These are phyloP conservation scores for Ectropis crepuscularia DNA, from an alignment of 2,888 invertebrate genomes.

Conservation along the genomic window DNA sequence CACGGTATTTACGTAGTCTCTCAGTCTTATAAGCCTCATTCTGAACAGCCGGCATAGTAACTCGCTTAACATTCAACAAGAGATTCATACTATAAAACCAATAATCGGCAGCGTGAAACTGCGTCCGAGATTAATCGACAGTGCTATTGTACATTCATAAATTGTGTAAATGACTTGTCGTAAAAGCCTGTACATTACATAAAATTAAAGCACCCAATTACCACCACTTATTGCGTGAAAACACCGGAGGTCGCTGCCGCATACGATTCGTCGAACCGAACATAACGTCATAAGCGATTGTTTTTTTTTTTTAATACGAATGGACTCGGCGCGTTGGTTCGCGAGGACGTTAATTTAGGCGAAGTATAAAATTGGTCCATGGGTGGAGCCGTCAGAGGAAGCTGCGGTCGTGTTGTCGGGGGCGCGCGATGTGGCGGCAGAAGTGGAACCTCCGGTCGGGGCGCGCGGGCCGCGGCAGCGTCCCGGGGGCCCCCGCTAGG, in stretches of 20 bases:
- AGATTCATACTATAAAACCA: constrained; percentile 41
- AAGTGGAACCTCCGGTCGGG: constrained; percentile 68
- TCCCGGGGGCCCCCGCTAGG: constrained; percentile 38
- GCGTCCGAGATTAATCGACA: constrained; percentile 50
- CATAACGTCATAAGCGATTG: constrained; percentile 54
- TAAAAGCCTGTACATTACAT: constrained; percentile 69
- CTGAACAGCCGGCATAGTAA: constrained; percentile 66
- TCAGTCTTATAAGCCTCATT: constrained; percentile 81
- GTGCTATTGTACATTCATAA: constrained; percentile 62
- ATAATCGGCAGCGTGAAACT: constrained; percentile 29
- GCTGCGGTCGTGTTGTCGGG: constrained; percentile 69
- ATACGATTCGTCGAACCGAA: constrained; percentile 50
- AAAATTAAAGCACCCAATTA: constrained; percentile 79
- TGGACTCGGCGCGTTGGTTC: constrained; percentile 68
- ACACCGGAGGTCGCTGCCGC: constrained; percentile 58
- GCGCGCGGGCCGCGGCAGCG: constrained; percentile 58
- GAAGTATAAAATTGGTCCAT: constrained; percentile 82
- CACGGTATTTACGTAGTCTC: constrained; percentile 78
- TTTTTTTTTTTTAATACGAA: constrained; percentile 66
- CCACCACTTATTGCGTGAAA: constrained; percentile 67
- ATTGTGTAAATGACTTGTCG: constrained; percentile 62
- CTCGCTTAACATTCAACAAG: constrained; percentile 45
- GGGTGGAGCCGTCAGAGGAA: constrained; percentile 71
- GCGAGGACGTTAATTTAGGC: constrained; percentile 74
- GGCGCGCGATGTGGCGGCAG: constrained; percentile 73